phyloP scores from a whole-genome alignment of 2,797 vertebrate genomes.

The Sarcophilus harrisii region DNA sequence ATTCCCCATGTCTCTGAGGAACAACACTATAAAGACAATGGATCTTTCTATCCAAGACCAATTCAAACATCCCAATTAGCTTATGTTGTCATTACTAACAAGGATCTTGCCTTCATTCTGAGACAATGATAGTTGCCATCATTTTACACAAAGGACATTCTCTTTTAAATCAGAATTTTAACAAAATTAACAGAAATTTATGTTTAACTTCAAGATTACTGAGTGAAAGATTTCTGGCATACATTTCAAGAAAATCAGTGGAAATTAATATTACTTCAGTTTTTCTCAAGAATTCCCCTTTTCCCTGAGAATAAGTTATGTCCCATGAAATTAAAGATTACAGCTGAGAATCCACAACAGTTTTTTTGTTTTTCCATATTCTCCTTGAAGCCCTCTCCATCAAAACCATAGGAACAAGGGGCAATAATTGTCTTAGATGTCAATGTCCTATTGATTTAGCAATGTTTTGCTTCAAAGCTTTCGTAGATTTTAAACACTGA shows the following conservation, averaged over 20 bases:
- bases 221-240: background rate
- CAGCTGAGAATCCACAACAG: constrained; percentile 18
- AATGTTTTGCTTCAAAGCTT: constrained; percentile 56
- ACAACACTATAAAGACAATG: background rate
- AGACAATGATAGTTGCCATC: background rate
- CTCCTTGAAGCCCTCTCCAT: background rate
- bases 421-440: constrained; percentile 53
- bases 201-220: constrained; percentile 40
- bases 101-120: background rate
- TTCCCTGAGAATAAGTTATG: constrained; percentile 29
- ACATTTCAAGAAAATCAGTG: constrained; percentile 7
- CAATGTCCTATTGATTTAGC: constrained; percentile 47
- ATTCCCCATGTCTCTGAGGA: background rate
- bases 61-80: constrained; percentile 23
- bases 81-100: constrained; percentile 5
- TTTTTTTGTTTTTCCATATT: constrained; percentile 33
- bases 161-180: constrained; percentile 32
- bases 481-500: constrained; percentile 62
- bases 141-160: constrained; percentile 31
- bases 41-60: constrained; percentile 11
- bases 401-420: constrained; percentile 6
- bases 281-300: constrained; percentile 25
- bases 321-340: constrained; percentile 49
- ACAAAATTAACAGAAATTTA: background rate
- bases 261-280: constrained; percentile 40